phyloP scores from a whole-genome alignment of 2,113 vertebrate species.

The Uropsilus gracilis region DNA sequence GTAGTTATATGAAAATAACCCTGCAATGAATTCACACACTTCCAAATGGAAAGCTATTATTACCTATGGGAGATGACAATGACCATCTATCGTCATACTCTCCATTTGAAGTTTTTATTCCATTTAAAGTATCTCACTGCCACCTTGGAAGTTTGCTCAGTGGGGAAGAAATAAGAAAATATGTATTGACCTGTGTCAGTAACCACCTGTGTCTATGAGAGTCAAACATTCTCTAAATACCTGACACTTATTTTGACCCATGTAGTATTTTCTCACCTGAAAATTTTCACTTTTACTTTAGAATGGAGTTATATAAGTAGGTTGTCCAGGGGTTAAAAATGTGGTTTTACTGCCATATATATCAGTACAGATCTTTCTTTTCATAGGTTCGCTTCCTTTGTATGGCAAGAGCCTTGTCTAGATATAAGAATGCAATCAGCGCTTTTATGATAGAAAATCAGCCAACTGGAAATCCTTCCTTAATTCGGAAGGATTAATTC shows the following conservation, averaged over 20 bases:
- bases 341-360: not conserved
- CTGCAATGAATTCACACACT: not conserved
- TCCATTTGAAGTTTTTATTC: not conserved
- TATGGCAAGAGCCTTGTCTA: conserved; percentile 61
- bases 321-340: not conserved
- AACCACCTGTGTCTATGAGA: not conserved
- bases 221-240: not conserved
- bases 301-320: not conserved
- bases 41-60: not conserved
- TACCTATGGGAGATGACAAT: not conserved
- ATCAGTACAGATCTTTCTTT: conserved; percentile 45
- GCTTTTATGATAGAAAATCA: conserved; percentile 78
- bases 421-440: conserved; percentile 74
- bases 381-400: conserved; percentile 72
- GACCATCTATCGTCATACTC: not conserved
- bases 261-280: not conserved
- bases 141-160: not conserved
- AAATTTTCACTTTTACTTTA: conserved; percentile 34
- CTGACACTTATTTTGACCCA: not conserved
- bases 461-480: conserved; percentile 85
- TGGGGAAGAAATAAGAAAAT: not conserved
- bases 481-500: conserved; percentile 85
- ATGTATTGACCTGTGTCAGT: not conserved
- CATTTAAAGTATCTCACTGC: not conserved
- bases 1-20: not conserved